Base-by-base conservation (phyloP, 2,888 invertebrate genomes). In the Watsonalla cultraria region DNA sequence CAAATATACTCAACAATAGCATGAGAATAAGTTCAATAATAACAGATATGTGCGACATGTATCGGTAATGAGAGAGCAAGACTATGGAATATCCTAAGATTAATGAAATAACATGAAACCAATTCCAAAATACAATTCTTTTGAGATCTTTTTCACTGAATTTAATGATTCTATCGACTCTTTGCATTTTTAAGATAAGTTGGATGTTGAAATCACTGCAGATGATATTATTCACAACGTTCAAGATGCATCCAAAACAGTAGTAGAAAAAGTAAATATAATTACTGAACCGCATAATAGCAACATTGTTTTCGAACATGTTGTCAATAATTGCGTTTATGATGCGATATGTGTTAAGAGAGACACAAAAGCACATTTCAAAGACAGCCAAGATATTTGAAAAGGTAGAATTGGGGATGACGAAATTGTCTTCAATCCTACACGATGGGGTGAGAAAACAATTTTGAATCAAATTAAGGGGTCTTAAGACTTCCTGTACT, bases 131-230 rank as follows among this genome's bases (percentile, higher is more conserved):
- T 5, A 37, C 37, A 9, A 48, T 14, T 2, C 0, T 14, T 14
- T 14, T 48, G 37, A 48, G 14, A 4, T 14, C n/a, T 7, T 4
- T 37, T 0, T 33, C 37, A 7, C 33, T 6, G 8, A 48, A 54
- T 14, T 47, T 47, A 7, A 61, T 51, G 2, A 42, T 47, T 48
- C 52, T 57, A 15, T 54, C 51, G 11, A 55, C 46, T 5, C 37
- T 52, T 54, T 59, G 59, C 7, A 59, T 51, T 0, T 48, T 53
- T 13, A 59, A 34, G n/a, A 60, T 51, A 5, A 60, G 49, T 11
- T 47, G 2, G 2, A 60, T 45, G 15, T 58, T 58, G 5, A 53
- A 47, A 9, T 54, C 37, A 13, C 47, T 53, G 0, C 42, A 9
- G 15, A 48, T 13, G 35, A 49, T 58, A 39, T 52, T 49, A 1